Evolutionary conservation across 2,797 vertebrate species (phyloP).

Genomic region (Limosa lapponica): DNA sequence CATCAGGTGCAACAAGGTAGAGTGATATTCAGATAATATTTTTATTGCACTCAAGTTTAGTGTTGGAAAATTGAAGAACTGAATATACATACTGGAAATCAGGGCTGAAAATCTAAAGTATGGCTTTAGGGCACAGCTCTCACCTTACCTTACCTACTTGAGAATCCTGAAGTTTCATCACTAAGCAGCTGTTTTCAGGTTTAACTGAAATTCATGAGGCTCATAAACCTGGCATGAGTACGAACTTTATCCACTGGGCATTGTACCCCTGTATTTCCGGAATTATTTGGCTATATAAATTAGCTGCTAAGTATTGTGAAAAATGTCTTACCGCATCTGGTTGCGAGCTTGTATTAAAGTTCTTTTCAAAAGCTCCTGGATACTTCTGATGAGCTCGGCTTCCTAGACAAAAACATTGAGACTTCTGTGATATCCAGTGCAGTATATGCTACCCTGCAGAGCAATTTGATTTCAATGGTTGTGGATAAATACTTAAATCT

Average conservation of each 20-base stretch:
- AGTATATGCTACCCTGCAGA: background rate
- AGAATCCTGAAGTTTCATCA: background rate
- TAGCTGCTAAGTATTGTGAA: background rate
- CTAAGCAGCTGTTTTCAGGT: background rate
- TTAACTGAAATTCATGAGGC: background rate
- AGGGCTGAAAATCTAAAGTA: background rate
- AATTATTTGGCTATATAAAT: background rate
- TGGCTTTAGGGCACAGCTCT: background rate
- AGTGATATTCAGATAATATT: background rate
- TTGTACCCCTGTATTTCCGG: background rate
- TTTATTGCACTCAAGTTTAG: background rate
- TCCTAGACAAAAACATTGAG: slow-evolving; percentile 79
- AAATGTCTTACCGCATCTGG: slow-evolving; percentile 86
- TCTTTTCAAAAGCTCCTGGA: slow-evolving; percentile 90
- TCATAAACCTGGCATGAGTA: background rate
- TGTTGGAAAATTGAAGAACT: background rate
- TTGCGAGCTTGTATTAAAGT: slow-evolving; percentile 83
- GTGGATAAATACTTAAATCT: background rate
- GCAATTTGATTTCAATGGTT: background rate
- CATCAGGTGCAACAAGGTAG: background rate
- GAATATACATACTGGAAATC: background rate
- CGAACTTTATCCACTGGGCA: background rate
- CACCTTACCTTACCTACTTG: too few relatives aligned
- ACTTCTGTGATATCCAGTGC: background rate
- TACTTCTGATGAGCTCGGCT: slow-evolving; percentile 87